phyloP scores from a whole-genome alignment of 1,140 invertebrate species.

The Drosophila navojoa region DNA sequence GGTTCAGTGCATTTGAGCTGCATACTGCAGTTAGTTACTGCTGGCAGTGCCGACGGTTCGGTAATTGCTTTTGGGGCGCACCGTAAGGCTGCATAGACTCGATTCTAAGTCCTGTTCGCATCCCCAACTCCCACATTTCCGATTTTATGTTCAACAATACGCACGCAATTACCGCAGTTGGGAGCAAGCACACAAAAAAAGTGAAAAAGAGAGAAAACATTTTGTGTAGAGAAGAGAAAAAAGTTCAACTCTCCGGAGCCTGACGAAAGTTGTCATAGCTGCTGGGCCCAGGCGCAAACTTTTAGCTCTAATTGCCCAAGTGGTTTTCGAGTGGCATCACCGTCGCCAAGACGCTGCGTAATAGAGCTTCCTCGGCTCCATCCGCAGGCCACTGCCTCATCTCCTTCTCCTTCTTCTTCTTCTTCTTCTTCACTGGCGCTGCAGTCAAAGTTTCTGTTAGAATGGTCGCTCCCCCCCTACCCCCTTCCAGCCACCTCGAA shows the following conservation, averaged over 20 bases:
- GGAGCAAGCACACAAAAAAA: conserved; percentile 8
- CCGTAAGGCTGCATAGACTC: conserved; percentile 29
- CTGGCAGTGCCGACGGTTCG: conserved; percentile 18
- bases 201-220: too few species aligned
- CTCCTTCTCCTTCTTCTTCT: not conserved
- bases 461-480: not conserved
- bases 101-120: not conserved
- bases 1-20: conserved; percentile 48
- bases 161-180: conserved; percentile 76
- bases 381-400: not conserved
- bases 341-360: conserved; percentile 60
- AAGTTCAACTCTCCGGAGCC: conserved; percentile 63
- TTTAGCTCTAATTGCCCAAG: conserved; percentile 78
- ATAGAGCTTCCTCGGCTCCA: conserved; percentile 46
- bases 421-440: conserved; percentile 1
- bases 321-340: conserved; percentile 72
- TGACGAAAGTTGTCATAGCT: conserved; percentile 72
- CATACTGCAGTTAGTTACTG: conserved; percentile 40
- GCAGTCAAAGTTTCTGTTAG: conserved; percentile 44
- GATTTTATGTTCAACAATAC: conserved; percentile 59
- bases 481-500: not conserved
- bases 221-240: conserved; percentile 7
- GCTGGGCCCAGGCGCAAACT: conserved; percentile 63
- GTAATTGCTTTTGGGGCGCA: conserved; percentile 55
- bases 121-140: not conserved